phyloP scores from a whole-genome alignment of 2,888 invertebrate genomes.

The Drosophila anomelani region DNA sequence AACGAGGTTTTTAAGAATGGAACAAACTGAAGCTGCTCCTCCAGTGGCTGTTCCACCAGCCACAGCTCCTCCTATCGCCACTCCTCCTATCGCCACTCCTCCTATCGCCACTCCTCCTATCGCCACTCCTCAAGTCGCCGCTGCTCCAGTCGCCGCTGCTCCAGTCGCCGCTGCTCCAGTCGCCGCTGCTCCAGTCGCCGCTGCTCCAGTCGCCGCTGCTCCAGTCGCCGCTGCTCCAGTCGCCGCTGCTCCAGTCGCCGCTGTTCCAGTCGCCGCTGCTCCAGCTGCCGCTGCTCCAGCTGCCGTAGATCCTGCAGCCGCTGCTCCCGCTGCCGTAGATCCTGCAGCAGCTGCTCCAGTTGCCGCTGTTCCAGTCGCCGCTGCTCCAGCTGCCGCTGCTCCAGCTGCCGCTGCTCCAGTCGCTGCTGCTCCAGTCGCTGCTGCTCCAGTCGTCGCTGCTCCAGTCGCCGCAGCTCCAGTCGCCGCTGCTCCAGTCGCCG shows the following conservation, averaged over 20 bases:
- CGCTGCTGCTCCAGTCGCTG: not conserved
- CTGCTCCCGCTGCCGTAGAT: not conserved
- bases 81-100: not conserved
- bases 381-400: not conserved
- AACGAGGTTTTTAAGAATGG: slow-evolving; percentile 15
- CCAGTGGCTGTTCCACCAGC: no score
- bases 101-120: not conserved
- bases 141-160: not conserved
- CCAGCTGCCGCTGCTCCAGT: not conserved
- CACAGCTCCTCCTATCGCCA: no score
- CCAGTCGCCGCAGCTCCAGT: not conserved
- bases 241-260: no score
- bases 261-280: not conserved
- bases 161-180: not conserved
- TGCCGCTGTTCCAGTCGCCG: no score
- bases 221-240: not conserved
- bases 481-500: not conserved
- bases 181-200: not conserved
- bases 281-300: not conserved
- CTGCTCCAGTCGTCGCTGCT: not conserved
- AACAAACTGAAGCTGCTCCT: not conserved
- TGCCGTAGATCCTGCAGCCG: not conserved
- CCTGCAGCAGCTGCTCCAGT: not conserved
- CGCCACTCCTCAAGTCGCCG: no score
- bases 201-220: not conserved